Conservation (phyloP, 2,797 vertebrate genomes). For the Fratercula arctica region DNA sequence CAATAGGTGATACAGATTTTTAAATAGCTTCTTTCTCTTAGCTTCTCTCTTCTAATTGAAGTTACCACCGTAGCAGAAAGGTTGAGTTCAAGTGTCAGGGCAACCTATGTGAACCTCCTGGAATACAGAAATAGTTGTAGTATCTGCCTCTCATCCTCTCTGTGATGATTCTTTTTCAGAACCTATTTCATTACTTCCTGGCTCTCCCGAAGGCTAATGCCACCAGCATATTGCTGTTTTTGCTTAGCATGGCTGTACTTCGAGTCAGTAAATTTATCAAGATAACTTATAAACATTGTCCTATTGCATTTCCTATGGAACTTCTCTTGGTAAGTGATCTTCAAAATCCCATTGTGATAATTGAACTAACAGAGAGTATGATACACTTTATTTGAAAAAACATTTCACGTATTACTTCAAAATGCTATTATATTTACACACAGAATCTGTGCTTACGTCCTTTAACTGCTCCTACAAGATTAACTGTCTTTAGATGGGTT, state of each 20-base stretch:
- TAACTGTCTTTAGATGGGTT: neutral
- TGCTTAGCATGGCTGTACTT: conserved; percentile 41
- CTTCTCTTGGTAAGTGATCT: conserved; percentile 68
- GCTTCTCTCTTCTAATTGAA: neutral
- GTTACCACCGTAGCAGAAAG: neutral
- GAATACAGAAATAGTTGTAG: neutral
- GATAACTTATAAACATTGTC: conserved; percentile 56
- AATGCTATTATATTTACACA: neutral
- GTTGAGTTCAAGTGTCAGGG: neutral
- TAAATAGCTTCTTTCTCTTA: neutral
- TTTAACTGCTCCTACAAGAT: neutral
- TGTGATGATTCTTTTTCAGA: conserved; percentile 65
- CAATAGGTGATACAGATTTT: neutral
- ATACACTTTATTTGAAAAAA: neutral
- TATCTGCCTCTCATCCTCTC: neutral
- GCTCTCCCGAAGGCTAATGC: conserved; percentile 70
- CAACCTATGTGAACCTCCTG: neutral
- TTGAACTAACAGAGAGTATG: neutral
- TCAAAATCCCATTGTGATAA: neutral
- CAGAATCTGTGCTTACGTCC: neutral
- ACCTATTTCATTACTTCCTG: conserved; percentile 63
- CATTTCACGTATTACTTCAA: neutral
- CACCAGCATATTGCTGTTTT: conserved; percentile 72
- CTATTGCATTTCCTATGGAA: conserved; percentile 73
- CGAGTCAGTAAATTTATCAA: conserved; percentile 57